Evolutionary conservation across 2,113 vertebrate species (phyloP), one percentile per base, ranked within the genome.

Genomic region (Gymnobelideus leadbeateri): DNA sequence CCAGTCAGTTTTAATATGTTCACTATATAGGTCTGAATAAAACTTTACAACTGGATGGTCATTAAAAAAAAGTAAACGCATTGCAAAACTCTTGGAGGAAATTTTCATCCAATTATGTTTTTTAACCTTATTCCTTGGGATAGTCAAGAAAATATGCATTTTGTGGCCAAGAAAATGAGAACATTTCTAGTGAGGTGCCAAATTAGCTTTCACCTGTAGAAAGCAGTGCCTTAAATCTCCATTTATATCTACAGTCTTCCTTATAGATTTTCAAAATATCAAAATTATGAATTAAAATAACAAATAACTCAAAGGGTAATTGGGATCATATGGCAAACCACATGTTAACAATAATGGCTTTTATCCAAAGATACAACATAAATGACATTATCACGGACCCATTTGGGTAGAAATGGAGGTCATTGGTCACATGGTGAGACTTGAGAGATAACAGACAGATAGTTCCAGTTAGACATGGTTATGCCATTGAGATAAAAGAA

Each of bases 121-220:
- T 49, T 28, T 31, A 52, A 52, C 91, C 11, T 11, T 91, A 47
- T 91, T 92, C 92, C 43, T 50, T 8, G 1, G 1, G 25, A 46
- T 51, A 91, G 91, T 77, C 84, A 92, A 11, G 57, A 94, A 50
- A 55, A 89, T 28, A 47, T 54, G 91, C 84, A 94, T 91, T 46
- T 28, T 51, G 47, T 12, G 37, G 6, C 37, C 43, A 90, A 93
- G 95, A 91, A 91, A 94, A 91, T 84, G 8, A 94, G 94, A 49
- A 96, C 31, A 26, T 91, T 12, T 52, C 55, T 47, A 91, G 26
- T 93, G 57, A 96, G 55, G 53, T 92, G 11, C 92, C 93, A 91
- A 61, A 54, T 53, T 91, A 89, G 55, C 37, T 95, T 91, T 92
- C 57, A 93, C 77, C 10, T 90, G 91, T 77, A 53, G 94, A 57